Evolutionary conservation across 2,113 vertebrate species (phyloP), one percentile per base, ranked within the genome.

Genomic region (Oenanthe oenanthe): DNA sequence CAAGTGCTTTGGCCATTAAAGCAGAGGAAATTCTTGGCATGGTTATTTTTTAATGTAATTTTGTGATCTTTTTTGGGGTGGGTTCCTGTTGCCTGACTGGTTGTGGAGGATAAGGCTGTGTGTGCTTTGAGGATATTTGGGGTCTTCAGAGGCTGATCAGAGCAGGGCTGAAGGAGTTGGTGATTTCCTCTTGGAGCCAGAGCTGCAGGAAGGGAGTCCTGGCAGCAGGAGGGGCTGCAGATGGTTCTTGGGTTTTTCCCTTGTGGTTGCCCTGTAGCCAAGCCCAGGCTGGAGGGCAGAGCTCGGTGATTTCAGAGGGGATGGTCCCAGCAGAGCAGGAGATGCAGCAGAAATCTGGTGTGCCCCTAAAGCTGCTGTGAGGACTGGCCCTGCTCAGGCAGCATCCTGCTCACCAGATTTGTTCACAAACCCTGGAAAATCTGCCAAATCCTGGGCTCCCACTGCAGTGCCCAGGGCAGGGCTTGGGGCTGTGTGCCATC

Each of bases 361-460:
- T 68, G 60, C 10, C 47, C 42, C 28, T 32, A 1, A 3, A 38
- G 45, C 13, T 6, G 16, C 0, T 0, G 1, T 31, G 21, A 9
- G 21, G 19, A 14, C 42, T 15, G 29, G 16, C 68, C 74, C 25
- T 47, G 57, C 61, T 32, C 36, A 4, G 19, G 34, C 83, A 50
- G 29, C 0, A 0, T 12, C 0, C 4, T 26, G 57, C 36, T 60
- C 0, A 0, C 24, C 70, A 31, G 50, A 6, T 70, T n/a, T 70
- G 31, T 32, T 84, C 54, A 16, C 56, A 76, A 77, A 50, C 36
- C 32, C 51, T 50, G 58, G 54, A 53, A 89, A 72, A 45, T 40
- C 24, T 3, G 0, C n/a, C 56, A 1, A 77, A 58, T 42, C 56
- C 75, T 2, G 29, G 18, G 20, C 62, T 72, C 38, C 36, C 2